Evolutionary conservation across 2,888 invertebrate species (phyloP), one percentile per base, ranked within the genome.

Genomic region (Athalia rosae): DNA sequence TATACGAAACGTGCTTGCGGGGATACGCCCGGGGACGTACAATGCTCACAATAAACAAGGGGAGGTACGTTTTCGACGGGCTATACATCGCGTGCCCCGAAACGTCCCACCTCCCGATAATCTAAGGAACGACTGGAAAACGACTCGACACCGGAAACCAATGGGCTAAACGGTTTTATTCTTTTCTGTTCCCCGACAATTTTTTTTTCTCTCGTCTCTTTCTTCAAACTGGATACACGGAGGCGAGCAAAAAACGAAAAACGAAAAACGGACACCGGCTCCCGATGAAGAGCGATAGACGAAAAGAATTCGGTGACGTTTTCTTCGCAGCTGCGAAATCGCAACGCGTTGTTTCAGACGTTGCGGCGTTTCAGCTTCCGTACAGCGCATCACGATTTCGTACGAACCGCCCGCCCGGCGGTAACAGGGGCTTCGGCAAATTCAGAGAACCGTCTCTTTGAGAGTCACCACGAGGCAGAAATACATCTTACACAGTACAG

Each of bases 31-130:
- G 64, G 28, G 28, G 74, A 48, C 63, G 74, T 3, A 85, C 85
- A 86, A 85, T 85, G 82, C 71, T 76, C 77, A 85, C 85, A 85
- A 85, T 83, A 82, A 79, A 79, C 81, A 61, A 78, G 79, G 81
- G 83, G 83, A 82, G 79, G 79, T 79, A 82, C 82, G 82, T 85
- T 84, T 82, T 82, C 82, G 81, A 13, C 48, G 63, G 71, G 41
- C 58, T 13, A 76, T 66, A 61, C 63, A 77, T 80, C 80, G 80
- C 80, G 71, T 77, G 67, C 66, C 64, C 50, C 13, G 56, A 69
- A 53, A 58, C 15, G 63, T 59, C 45, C 15, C 79, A 67, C 45
- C 59, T 78, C 62, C 62, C 56, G 77, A 56, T 61, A 58, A 45
- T n/a, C 58, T 28, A 28, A 28, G 28, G 28, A 28, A 28, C 28